Conservation (phyloP, 2,797 vertebrate genomes). For the Harpagifer antarcticus region DNA sequence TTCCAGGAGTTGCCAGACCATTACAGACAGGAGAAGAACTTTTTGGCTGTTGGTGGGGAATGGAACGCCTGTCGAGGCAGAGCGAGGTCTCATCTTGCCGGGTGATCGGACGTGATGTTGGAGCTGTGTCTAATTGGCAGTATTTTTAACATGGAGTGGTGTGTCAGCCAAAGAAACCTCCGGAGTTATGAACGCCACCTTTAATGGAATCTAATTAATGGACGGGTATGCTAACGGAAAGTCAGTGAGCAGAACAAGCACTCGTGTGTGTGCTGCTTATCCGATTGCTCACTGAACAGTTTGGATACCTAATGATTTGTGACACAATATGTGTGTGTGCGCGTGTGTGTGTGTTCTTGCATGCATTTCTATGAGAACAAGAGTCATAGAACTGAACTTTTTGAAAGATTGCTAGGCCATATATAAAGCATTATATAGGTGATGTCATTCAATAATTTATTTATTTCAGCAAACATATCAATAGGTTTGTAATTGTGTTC, state of each 20-base stretch:
- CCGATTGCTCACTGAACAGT: slow-evolving; percentile 60
- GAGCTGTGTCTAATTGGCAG: slow-evolving; percentile 75
- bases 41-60: slow-evolving; percentile 39
- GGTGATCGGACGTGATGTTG: slow-evolving; percentile 61
- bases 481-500: neutral
- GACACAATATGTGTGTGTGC: slow-evolving; percentile 40
- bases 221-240: slow-evolving; percentile 62
- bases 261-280: slow-evolving; percentile 28
- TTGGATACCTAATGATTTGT: slow-evolving; percentile 64
- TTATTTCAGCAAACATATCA: neutral
- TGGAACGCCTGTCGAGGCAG: slow-evolving; percentile 54
- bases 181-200: slow-evolving; percentile 73
- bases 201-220: slow-evolving; percentile 84
- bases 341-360: slow-evolving; percentile 8
- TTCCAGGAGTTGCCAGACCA: slow-evolving; percentile 71
- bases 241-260: slow-evolving; percentile 69
- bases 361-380: slow-evolving; percentile 16
- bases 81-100: slow-evolving; percentile 65
- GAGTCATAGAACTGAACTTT: slow-evolving; percentile 34
- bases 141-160: slow-evolving; percentile 74
- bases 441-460: neutral
- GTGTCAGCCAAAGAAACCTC: slow-evolving; percentile 72
- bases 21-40: slow-evolving; percentile 54
- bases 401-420: slow-evolving; percentile 4
- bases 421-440: no score